Percentiles rank a stretch among this genome's conserved stretches.
Conservation (phyloP, 2,888 invertebrate genomes). For the Apantesis nais region DNA sequence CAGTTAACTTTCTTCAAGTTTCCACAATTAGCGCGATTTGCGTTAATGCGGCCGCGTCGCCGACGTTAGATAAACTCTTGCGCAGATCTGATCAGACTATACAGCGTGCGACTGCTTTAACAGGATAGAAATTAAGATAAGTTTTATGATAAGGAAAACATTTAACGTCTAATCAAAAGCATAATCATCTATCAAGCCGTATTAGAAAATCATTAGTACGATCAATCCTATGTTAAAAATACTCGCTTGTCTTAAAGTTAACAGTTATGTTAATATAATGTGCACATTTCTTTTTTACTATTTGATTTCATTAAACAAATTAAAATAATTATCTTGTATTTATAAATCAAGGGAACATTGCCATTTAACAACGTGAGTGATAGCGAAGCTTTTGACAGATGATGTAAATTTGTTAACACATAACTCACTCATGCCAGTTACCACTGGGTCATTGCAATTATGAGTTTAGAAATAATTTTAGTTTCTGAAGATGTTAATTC, state of each 20-base stretch:
- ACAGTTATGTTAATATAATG: conserved; percentile 14
- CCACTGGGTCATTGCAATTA: conserved; percentile 34
- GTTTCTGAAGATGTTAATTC: conserved; percentile 13
- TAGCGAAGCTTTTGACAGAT: conserved; percentile 44
- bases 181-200: conserved; percentile 19
- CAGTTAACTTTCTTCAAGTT: conserved; percentile 62
- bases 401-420: conserved; percentile 41
- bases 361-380: conserved; percentile 27
- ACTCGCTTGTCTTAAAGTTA: conserved; percentile 14
- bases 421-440: conserved; percentile 36
- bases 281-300: conserved; percentile 4
- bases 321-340: conserved; percentile 39
- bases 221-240: conserved; percentile 15
- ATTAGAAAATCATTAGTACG: conserved; percentile 4
- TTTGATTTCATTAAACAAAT: conserved; percentile 25
- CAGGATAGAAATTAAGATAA: conserved; percentile 39
- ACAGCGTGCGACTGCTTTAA: conserved; percentile 44
- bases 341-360: conserved; percentile 42
- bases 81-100: conserved; percentile 57
- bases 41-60: conserved; percentile 54
- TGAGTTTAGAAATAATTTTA: conserved; percentile 36
- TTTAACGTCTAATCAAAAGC: conserved; percentile 27
- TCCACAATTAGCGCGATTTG: conserved; percentile 73
- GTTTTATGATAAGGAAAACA: conserved; percentile 33
- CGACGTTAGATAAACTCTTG: conserved; percentile 60